Conservation (phyloP, 2,888 invertebrate genomes). For the Drosophila paramelanica region DNA sequence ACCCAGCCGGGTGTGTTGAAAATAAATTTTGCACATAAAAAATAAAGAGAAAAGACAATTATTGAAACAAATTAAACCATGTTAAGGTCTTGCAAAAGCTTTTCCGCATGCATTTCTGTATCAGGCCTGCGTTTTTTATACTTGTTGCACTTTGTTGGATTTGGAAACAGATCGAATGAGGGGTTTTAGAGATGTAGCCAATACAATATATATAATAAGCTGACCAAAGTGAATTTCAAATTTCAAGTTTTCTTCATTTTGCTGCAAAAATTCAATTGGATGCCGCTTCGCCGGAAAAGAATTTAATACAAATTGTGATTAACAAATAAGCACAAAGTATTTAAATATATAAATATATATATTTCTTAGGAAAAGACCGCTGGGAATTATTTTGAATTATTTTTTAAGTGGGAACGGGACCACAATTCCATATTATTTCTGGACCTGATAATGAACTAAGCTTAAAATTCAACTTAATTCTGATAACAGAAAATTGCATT, state of each 20-base stretch:
- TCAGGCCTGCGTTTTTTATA: constrained; percentile 9
- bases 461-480: constrained; percentile 13
- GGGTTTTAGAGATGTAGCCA: constrained; percentile 6
- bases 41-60: constrained; percentile 68
- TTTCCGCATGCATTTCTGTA: constrained; percentile 62
- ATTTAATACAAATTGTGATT: constrained; percentile 49
- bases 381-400: constrained; percentile 41
- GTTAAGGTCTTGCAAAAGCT: constrained; percentile 71
- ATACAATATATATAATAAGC: constrained; percentile 13
- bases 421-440: constrained; percentile 46
- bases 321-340: constrained; percentile 7
- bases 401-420: constrained; percentile 21
- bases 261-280: constrained; percentile 22
- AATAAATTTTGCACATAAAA: constrained; percentile 70
- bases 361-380: constrained; percentile 53
- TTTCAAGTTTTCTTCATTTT: constrained; percentile 19
- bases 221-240: constrained; percentile 25
- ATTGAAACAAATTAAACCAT: constrained; percentile 74
- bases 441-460: constrained; percentile 14
- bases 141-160: constrained; percentile 28
- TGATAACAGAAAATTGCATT: constrained; percentile 31
- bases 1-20: constrained; percentile 40
- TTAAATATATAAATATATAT: constrained; percentile 12
- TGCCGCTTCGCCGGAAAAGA: constrained; percentile 63
- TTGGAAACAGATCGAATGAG: constrained; percentile 8